Evolutionary conservation across 1,140 invertebrate genomes (phyloP).

Genomic region (Neodiprion fabricii): DNA sequence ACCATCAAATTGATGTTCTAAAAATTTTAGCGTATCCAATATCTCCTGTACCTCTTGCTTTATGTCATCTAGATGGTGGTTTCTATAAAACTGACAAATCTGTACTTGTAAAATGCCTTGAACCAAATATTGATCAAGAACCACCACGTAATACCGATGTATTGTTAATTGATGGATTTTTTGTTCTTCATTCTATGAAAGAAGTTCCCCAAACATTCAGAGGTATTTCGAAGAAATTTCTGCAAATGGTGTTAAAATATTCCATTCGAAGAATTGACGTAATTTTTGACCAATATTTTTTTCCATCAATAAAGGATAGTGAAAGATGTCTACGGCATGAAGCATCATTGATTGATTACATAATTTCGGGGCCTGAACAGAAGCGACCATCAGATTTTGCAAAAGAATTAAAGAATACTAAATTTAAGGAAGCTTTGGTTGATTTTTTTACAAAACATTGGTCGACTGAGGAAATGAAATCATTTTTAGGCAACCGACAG

Average conservation of each 20-base stretch:
- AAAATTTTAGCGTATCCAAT: constrained; percentile 35
- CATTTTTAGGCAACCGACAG: constrained; percentile 32
- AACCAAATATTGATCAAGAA: constrained; percentile 27
- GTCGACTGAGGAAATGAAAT: constrained; percentile 24
- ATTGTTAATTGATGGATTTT: constrained; percentile 43
- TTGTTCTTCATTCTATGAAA: constrained; percentile 41
- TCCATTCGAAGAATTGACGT: constrained; percentile 17
- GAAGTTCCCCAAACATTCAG: constrained; percentile 42
- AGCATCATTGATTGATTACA: constrained; percentile 31
- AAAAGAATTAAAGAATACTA: constrained; percentile 36
- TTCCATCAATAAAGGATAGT: constrained; percentile 40
- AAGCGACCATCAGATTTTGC: constrained; percentile 29
- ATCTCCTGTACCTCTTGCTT: constrained; percentile 34
- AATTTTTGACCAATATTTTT: constrained; percentile 31
- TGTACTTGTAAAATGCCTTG: constrained; percentile 31
- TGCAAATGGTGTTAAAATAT: constrained; percentile 31
- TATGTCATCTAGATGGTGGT: constrained; percentile 35
- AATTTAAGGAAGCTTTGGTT: constrained; percentile 18
- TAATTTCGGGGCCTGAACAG: constrained; percentile 30
- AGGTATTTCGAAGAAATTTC: constrained; percentile 42
- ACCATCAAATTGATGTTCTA: constrained; percentile 29
- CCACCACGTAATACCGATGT: constrained; percentile 33
- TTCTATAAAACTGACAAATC: constrained; percentile 38
- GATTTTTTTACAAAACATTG: constrained; percentile 40
- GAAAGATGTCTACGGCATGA: constrained; percentile 31